These are phyloP conservation scores for Bombylius major DNA, from an alignment of 2,888 invertebrate species.

Conservation along the genomic window DNA sequence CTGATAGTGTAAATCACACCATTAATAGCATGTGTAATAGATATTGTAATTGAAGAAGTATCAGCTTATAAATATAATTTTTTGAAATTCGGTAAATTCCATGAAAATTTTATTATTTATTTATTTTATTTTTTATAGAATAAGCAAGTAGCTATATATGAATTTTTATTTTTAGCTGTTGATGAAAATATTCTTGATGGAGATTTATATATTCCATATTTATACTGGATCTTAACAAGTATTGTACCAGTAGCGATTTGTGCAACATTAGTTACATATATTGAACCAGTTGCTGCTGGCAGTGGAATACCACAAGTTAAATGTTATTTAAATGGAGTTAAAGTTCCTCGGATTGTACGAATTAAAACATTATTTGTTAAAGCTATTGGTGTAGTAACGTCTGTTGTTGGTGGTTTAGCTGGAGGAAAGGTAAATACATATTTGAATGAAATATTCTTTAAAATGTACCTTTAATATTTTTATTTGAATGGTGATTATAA, in stretches of 20 bases:
- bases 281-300: conserved; percentile 69
- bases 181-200: conserved; percentile 57
- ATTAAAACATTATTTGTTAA: conserved; percentile 88
- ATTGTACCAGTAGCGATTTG: conserved; percentile 72
- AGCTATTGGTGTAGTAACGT: conserved; percentile 80
- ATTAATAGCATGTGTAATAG: conserved; percentile 80
- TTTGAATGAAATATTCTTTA: too few species aligned
- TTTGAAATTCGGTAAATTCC: conserved; percentile 60
- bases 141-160: conserved; percentile 5
- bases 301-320: conserved; percentile 98
- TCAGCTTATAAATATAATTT: conserved; percentile 68
- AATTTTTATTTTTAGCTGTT: conserved; percentile 47
- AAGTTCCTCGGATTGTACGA: conserved; percentile 84
- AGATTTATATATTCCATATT: conserved; percentile 68
- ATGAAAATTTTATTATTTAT: not conserved
- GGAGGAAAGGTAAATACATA: conserved; percentile 68
- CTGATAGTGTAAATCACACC: too few species aligned
- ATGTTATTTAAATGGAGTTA: conserved; percentile 94
- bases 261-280: conserved; percentile 67
- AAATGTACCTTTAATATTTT: too few species aligned
- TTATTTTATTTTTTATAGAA: not conserved
- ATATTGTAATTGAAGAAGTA: conserved; percentile 77
- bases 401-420: conserved; percentile 90
- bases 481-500: too few species aligned
- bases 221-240: conserved; percentile 73